phyloP scores from a whole-genome alignment of 1,140 invertebrate species.

The Temnothorax curvispinosus region DNA sequence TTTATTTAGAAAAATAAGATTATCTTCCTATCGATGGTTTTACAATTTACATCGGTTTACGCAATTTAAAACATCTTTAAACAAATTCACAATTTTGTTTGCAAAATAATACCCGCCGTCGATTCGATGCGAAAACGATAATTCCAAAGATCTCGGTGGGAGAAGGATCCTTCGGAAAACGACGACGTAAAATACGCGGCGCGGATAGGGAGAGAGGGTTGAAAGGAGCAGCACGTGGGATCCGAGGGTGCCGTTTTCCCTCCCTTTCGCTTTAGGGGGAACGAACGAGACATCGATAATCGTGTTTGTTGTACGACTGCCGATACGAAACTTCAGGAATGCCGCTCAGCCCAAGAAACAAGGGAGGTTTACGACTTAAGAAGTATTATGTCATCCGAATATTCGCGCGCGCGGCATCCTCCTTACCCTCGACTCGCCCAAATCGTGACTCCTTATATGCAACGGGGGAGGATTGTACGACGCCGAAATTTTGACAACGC shows the following conservation, averaged over 20 bases:
- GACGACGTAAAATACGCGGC: slow-evolving; percentile 36
- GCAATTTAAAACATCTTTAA: not conserved
- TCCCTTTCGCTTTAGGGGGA: slow-evolving; percentile 68
- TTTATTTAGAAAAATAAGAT: not conserved
- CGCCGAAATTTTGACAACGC: slow-evolving; percentile 66
- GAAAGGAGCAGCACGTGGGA: slow-evolving; percentile 65
- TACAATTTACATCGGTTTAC: not conserved
- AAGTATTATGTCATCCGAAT: slow-evolving; percentile 71
- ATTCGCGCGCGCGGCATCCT: slow-evolving; percentile 37
- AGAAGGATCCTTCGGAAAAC: slow-evolving; percentile 47
- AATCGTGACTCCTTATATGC: slow-evolving; percentile 47
- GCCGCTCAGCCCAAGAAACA: slow-evolving; percentile 61
- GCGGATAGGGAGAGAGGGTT: slow-evolving; percentile 65
- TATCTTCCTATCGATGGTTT: not conserved
- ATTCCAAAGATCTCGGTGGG: slow-evolving; percentile 35
- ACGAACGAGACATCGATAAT: slow-evolving; percentile 74
- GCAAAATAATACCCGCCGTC: not conserved
- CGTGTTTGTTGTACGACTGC: slow-evolving; percentile 74
- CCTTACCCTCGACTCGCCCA: not conserved
- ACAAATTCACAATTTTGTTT: slow-evolving; percentile 27
- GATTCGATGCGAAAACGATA: slow-evolving; percentile 40
- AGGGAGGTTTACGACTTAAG: slow-evolving; percentile 72
- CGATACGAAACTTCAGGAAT: slow-evolving; percentile 74
- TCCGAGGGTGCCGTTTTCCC: slow-evolving; percentile 55
- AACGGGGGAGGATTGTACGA: slow-evolving; percentile 29